Conservation (phyloP, 2,113 vertebrate genomes). For the Fregata magnificens region DNA sequence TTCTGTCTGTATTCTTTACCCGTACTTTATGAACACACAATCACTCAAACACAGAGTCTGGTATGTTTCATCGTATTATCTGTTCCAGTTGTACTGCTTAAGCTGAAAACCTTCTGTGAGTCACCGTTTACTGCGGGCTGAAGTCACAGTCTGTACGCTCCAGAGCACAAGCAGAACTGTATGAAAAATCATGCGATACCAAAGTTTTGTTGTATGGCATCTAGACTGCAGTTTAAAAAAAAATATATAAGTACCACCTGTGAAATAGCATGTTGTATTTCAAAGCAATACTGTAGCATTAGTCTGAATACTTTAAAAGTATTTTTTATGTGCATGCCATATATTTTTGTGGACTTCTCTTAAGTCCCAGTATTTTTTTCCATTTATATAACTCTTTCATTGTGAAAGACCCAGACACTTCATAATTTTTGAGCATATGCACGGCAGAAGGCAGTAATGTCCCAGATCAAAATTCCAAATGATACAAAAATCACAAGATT, state of each 20-base stretch:
- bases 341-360: background rate
- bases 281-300: background rate
- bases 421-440: background rate
- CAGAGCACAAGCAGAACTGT: background rate
- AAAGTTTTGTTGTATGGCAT: background rate
- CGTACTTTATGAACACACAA: background rate
- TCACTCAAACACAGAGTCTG: background rate
- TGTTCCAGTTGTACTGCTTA: background rate
- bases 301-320: background rate
- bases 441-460: background rate
- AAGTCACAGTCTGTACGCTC: background rate
- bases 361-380: background rate
- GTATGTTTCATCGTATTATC: background rate
- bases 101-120: background rate
- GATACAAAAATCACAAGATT: background rate
- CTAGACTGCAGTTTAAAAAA: background rate
- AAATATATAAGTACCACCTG: background rate
- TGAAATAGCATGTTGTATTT: background rate
- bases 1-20: background rate
- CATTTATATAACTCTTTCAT: background rate
- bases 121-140: accelerated
- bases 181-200: background rate
- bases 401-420: background rate
- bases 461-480: background rate
- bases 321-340: background rate